These are phyloP conservation scores for Leuctra nigra DNA, from an alignment of 2,888 invertebrate species.

Conservation along the genomic window DNA sequence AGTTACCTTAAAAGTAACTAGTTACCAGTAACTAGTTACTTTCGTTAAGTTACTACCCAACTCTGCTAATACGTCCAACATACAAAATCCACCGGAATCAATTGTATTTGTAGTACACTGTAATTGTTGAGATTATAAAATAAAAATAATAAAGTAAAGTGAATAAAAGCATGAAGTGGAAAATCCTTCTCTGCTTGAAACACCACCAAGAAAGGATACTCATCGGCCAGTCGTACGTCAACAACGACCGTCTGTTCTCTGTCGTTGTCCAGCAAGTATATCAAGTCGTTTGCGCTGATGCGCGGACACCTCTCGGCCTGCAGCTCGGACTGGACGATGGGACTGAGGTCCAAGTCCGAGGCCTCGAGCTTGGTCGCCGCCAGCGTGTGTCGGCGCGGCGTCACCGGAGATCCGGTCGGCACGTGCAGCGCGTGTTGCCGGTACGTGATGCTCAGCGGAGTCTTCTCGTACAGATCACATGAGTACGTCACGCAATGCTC, in stretches of 20 bases:
- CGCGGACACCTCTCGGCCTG: conserved; percentile 72
- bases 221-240: conserved; percentile 60
- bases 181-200: no score
- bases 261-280: conserved; percentile 57
- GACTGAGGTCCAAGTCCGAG: conserved; percentile 51
- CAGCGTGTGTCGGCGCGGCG: not conserved
- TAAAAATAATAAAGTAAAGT: conserved; percentile 14
- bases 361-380: not conserved
- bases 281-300: conserved; percentile 78
- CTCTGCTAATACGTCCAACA: no score
- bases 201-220: conserved; percentile 47
- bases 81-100: no score
- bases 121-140: no score
- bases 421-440: conserved; percentile 60
- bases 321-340: conserved; percentile 59
- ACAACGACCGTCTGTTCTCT: conserved; percentile 46
- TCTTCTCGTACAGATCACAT: conserved; percentile 72
- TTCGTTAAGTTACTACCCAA: no score
- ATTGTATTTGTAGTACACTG: no score
- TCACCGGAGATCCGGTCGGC: conserved; percentile 10
- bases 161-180: no score
- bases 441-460: conserved; percentile 83
- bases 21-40: no score
- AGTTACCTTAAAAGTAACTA: no score
- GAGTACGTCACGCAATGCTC: conserved; percentile 88